Evolutionary conservation across 2,797 vertebrate species (phyloP).

Genomic region (Synaphobranchus kaupii): DNA sequence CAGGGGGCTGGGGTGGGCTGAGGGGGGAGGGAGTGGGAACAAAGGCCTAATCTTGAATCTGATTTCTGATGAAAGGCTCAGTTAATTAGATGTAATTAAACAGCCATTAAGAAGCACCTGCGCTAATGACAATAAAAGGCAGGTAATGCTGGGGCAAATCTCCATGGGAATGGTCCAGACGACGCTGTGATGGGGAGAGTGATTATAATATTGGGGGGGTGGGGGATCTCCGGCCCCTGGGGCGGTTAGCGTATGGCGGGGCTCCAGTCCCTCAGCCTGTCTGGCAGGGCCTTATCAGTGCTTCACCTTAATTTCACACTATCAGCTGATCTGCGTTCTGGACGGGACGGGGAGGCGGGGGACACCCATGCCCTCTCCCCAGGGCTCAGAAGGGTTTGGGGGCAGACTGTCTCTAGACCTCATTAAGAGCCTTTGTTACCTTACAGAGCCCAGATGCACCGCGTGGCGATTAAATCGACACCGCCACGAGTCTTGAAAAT

Average conservation of each 20-base stretch:
- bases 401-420: constrained; percentile 57
- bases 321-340: constrained; percentile 44
- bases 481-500: constrained; percentile 63
- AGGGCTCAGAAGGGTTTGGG: constrained; percentile 30
- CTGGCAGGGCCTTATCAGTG: constrained; percentile 33
- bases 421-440: constrained; percentile 73
- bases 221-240: background rate
- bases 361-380: constrained; percentile 32
- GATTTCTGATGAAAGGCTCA: background rate
- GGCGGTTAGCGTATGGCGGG: background rate
- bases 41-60: background rate
- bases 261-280: background rate
- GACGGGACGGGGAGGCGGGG: constrained; percentile 36
- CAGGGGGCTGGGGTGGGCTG: background rate
- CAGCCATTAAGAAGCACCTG: background rate
- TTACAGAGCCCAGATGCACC: constrained; percentile 70
- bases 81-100: constrained; percentile 4
- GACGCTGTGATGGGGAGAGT: background rate
- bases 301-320: constrained; percentile 42
- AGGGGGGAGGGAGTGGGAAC: background rate
- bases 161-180: background rate
- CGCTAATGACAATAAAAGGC: background rate
- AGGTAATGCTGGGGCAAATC: background rate
- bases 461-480: constrained; percentile 66
- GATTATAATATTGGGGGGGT: background rate